Percentiles rank a stretch among this genome's conserved stretches.
phyloP scores from a whole-genome alignment of 2,797 vertebrate species.

The Notolepis coatsorum region DNA sequence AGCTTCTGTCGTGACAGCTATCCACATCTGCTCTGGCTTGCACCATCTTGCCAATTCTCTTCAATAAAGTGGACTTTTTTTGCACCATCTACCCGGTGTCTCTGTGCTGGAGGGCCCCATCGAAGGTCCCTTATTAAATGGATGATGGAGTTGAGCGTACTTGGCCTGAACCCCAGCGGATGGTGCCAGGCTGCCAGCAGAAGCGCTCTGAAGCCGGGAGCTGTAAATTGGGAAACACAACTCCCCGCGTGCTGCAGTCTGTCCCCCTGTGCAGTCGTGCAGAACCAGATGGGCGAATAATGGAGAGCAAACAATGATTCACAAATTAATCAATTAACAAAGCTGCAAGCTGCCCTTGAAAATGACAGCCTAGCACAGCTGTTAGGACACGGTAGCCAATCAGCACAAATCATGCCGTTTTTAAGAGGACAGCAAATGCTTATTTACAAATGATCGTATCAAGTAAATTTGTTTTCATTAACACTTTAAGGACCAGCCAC shows the following conservation, averaged over 20 bases:
- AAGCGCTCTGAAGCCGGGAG: conserved; percentile 48
- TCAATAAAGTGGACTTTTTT: conserved; percentile 33
- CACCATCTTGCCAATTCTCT: conserved; percentile 29
- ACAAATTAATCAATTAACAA: conserved; percentile 74
- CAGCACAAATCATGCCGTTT: conserved; percentile 60
- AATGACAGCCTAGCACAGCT: conserved; percentile 67
- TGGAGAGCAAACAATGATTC: conserved; percentile 45
- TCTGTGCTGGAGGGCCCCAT: no score
- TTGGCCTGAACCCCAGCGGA: conserved; percentile 49
- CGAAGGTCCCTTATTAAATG: no score
- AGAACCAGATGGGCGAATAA: conserved; percentile 56
- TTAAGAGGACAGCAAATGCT: conserved; percentile 43
- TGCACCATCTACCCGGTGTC: conserved; percentile 47
- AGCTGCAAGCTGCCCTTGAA: conserved; percentile 64
- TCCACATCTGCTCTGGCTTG: neutral
- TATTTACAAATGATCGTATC: conserved; percentile 32
- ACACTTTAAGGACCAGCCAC: no score
- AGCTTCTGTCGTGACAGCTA: neutral
- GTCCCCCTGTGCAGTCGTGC: conserved; percentile 60
- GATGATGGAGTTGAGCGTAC: conserved; percentile 55
- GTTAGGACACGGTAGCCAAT: conserved; percentile 63
- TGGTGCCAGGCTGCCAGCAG: conserved; percentile 50
- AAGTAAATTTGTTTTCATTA: conserved; percentile 33
- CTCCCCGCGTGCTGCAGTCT: conserved; percentile 68
- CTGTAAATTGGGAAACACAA: conserved; percentile 57